These are phyloP conservation scores for Drosophila bocqueti DNA, from an alignment of 1,140 invertebrate genomes.

Conservation along the genomic window DNA sequence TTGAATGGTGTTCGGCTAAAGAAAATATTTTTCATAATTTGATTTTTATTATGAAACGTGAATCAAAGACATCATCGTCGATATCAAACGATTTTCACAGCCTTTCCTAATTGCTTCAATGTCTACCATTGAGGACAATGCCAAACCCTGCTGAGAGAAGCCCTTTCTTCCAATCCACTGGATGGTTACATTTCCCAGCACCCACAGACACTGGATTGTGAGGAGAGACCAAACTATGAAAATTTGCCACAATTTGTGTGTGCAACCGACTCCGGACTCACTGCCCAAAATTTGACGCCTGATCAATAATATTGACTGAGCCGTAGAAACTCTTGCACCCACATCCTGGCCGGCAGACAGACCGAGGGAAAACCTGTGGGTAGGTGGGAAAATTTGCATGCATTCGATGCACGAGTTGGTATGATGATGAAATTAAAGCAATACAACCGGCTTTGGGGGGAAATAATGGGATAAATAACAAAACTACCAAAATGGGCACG, in stretches of 20 bases:
- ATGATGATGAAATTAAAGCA: constrained; percentile 78
- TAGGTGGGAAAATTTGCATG: constrained; percentile 61
- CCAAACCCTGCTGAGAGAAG: not conserved
- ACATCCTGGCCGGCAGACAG: constrained; percentile 10
- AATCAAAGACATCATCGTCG: not conserved
- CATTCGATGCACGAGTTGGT: constrained; percentile 54
- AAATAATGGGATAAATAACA: not conserved
- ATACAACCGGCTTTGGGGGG: constrained; percentile 39
- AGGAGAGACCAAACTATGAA: constrained; percentile 43
- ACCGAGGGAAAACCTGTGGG: not conserved
- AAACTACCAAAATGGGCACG: constrained; percentile 2
- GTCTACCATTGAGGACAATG: constrained; percentile 35
- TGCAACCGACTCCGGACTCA: constrained; percentile 39
- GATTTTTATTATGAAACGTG: too few relatives aligned
- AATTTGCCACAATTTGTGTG: constrained; percentile 68
- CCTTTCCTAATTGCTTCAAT: constrained; percentile 58
- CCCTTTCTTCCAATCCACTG: not conserved
- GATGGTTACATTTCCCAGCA: constrained; percentile 1
- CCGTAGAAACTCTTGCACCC: constrained; percentile 28
- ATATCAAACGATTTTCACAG: constrained; percentile 2
- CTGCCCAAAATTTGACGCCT: constrained; percentile 66
- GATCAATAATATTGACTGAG: constrained; percentile 78
- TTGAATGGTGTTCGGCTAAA: too few relatives aligned
- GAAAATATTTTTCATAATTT: too few relatives aligned
- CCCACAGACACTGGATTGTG: constrained; percentile 7